phyloP scores from a whole-genome alignment of 2,888 invertebrate genomes.

The Tenthredo distinguenda region DNA sequence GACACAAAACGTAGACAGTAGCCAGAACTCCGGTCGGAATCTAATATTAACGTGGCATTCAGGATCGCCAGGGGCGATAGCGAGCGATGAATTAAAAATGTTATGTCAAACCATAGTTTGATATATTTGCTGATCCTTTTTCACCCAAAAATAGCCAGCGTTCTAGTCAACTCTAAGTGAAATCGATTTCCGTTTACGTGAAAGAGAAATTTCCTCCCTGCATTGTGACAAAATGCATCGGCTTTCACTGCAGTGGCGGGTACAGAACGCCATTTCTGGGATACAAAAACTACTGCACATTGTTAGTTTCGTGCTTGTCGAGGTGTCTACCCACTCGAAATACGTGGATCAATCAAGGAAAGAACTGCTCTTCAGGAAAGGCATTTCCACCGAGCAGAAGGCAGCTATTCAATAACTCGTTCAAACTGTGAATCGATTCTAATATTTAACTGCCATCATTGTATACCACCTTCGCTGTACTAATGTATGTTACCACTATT shows the following conservation, averaged over 20 bases:
- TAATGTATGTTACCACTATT: not conserved
- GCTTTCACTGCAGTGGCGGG: not conserved
- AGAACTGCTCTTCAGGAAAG: not conserved
- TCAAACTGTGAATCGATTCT: not conserved
- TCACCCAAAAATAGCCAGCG: not conserved
- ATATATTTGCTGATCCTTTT: not conserved
- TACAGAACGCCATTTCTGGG: not conserved
- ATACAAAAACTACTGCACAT: not conserved
- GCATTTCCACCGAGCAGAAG: not conserved
- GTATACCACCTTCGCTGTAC: not conserved
- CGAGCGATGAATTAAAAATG: not conserved
- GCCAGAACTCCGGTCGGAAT: not conserved
- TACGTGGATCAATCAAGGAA: conserved; percentile 22
- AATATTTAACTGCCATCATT: not conserved
- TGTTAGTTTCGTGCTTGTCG: not conserved
- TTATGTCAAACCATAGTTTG: not conserved
- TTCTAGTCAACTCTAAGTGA: not conserved
- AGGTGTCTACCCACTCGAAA: conserved; percentile 3
- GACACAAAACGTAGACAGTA: not conserved
- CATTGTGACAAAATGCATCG: conserved; percentile 8
- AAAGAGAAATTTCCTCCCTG: not conserved
- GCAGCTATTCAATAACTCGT: not conserved
- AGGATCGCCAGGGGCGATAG: not conserved
- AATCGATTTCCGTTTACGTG: not conserved
- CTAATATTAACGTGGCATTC: conserved; percentile 6